These are phyloP conservation scores for Picus viridis DNA, from an alignment of 2,797 vertebrate genomes.

Conservation along the genomic window DNA sequence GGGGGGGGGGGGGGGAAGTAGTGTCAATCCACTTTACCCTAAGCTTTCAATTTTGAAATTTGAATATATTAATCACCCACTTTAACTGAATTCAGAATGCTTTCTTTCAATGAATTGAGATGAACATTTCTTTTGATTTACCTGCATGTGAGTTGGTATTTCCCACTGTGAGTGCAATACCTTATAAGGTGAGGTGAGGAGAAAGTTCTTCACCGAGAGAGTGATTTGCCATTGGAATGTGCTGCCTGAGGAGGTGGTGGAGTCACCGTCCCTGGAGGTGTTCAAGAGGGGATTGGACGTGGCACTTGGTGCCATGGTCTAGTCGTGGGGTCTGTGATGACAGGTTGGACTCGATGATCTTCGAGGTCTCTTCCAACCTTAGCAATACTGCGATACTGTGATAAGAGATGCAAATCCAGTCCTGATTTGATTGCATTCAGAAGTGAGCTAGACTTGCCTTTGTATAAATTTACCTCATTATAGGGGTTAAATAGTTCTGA, in stretches of 20 bases:
- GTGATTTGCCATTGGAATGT: too few relatives aligned
- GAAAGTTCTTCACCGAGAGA: too few relatives aligned
- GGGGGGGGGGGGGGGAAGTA: too few relatives aligned
- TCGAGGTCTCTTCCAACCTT: too few relatives aligned
- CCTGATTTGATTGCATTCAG: background rate
- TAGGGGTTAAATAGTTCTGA: background rate
- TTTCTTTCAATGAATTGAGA: background rate
- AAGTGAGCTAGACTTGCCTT: background rate
- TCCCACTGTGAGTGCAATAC: background rate
- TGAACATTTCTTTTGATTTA: background rate
- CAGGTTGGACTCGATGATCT: too few relatives aligned
- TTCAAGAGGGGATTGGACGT: too few relatives aligned
- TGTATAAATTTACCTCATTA: background rate
- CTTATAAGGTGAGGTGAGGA: too few relatives aligned
- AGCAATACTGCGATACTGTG: too few relatives aligned
- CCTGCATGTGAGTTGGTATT: background rate
- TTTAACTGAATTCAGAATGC: background rate
- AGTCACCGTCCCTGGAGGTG: too few relatives aligned
- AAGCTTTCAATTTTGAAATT: background rate
- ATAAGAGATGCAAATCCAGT: background rate
- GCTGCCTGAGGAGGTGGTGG: too few relatives aligned
- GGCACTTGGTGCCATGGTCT: too few relatives aligned
- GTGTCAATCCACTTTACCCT: background rate
- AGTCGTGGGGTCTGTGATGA: too few relatives aligned
- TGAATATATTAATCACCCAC: background rate